Evolutionary conservation across 2,888 invertebrate genomes (phyloP), one percentile per base, ranked within the genome.

Genomic region (Heliconius erato): DNA sequence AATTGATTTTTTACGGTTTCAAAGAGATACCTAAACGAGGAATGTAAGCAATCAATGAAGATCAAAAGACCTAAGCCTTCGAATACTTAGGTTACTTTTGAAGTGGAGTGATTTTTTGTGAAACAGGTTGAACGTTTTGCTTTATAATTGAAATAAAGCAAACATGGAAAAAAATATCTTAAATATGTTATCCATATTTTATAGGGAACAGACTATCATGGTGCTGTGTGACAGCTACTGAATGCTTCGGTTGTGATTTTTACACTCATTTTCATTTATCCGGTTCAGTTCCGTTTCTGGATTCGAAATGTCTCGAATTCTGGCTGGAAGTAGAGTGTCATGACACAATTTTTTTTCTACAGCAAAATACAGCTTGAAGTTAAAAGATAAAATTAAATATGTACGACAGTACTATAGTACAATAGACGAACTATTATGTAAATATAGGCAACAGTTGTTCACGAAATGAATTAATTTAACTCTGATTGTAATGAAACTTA

Each of bases 51-150:
- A 83, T 83, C 83, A 83, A 81, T 69, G 69, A 79, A 83, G 79
- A 84, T 84, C 84, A 84, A 84, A 84, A 82, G 84, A 81, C 79
- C 84, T 81, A 80, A 83, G 74, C 79, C 74, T 79, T 77, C 79
- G 26, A 69, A 83, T 83, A 72, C 65, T 71, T 69, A 79, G 40
- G 28, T 63, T 77, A 65, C 49, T 49, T 69, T 63, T 63, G 63
- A 65, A 78, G 69, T 63, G 71, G 63, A 49, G 49, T 23, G 54
- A 44, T 40, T 63, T 74, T 63, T 63, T 80, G 40, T 23, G n/a
- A 76, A 44, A 3, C 65, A 63, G 19, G 16, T 77, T 77, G 26
- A 44, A 79, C 35, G n/a, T 44, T n/a, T 59, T 12, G 2, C 23
- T 59, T 76, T 35, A 44, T 44, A 76, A 35, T 32, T 23, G 59